A percentile compares a stretch with the other conserved stretches of the same genome.
These are phyloP conservation scores for Lamprotornis superbus DNA, from an alignment of 2,113 vertebrate species.

Conservation along the genomic window DNA sequence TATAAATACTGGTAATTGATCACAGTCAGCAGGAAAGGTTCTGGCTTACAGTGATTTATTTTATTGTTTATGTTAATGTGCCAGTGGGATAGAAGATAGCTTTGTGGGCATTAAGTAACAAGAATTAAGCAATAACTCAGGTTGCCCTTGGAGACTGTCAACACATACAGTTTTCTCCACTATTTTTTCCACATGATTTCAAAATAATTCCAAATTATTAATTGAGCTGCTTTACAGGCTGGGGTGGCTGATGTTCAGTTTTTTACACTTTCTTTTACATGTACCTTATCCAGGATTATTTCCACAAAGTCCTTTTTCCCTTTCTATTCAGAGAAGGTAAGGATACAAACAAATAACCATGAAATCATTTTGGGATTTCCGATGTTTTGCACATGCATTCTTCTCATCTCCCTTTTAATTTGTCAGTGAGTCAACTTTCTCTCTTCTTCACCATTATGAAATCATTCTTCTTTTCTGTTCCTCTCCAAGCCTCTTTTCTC, in stretches of 20 bases:
- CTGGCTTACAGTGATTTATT: slow-evolving; percentile 7
- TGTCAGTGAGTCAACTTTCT: neutral
- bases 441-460: neutral
- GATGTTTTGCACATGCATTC: neutral
- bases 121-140: slow-evolving; percentile 4
- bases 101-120: slow-evolving; percentile 15
- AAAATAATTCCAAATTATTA: slow-evolving; percentile 16
- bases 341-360: neutral
- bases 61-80: slow-evolving; percentile 20
- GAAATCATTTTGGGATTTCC: neutral
- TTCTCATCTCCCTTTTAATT: neutral
- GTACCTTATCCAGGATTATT: neutral
- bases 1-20: neutral
- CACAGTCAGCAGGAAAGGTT: neutral
- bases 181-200: neutral
- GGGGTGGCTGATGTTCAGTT: neutral
- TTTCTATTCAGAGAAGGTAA: neutral
- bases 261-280: neutral
- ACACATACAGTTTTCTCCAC: neutral
- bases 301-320: neutral
- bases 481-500: neutral
- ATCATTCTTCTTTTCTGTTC: neutral
- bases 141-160: slow-evolving; percentile 19
- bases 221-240: neutral
- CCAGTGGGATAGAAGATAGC: neutral